Evolutionary conservation across 2,797 vertebrate species (phyloP), one percentile per base, ranked within the genome.

Genomic region (Alcedo quadribrachys): DNA sequence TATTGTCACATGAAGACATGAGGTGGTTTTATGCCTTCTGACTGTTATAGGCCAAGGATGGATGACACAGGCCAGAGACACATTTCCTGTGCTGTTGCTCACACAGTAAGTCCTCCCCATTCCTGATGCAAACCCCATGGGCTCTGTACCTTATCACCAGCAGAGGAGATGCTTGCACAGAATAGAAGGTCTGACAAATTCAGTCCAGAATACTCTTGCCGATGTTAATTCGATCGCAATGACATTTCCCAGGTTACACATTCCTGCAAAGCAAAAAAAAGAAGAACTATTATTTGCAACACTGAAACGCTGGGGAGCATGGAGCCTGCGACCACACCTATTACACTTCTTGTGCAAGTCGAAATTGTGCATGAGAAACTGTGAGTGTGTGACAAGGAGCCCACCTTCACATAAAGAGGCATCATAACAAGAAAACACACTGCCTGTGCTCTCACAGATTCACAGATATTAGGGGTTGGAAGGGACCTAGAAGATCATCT

Each of bases 141-240:
- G n/a, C 33, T 81, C 85, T 8, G 46, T 94, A 96, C 94, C 94
- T 95, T 2, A 21, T 54, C 75, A 84, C 51, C 78, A 86, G 71
- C 67, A 53, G 78, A 33, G 88, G 30, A 37, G 75, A 28, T 4
- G 37, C 35, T 76, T 20, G 24, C 74, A 58, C 51, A 61, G 53
- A 80, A 84, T 0, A 46, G 42, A 7, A 79, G 42, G 22, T 28
- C 77, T 30, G 77, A 21, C 30, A 73, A 89, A 53, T 66, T 65
- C 85, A 54, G 76, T 84, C 70, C 82, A 70, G 45, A 84, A 65
- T 8, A 37, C 14, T 12, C 60, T 67, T 67, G 45, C 77, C 81
- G 67, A 81, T 73, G 69, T 58, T 76, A 92, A 58, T 79, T 37
- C 84, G 62, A 80, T 9, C 1, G 2, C 65, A 93, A 0, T 27